A percentile compares a stretch with the other conserved stretches of the same genome.
Evolutionary conservation across 1,140 invertebrate species (phyloP).

Genomic region (Triops cancriformis): DNA sequence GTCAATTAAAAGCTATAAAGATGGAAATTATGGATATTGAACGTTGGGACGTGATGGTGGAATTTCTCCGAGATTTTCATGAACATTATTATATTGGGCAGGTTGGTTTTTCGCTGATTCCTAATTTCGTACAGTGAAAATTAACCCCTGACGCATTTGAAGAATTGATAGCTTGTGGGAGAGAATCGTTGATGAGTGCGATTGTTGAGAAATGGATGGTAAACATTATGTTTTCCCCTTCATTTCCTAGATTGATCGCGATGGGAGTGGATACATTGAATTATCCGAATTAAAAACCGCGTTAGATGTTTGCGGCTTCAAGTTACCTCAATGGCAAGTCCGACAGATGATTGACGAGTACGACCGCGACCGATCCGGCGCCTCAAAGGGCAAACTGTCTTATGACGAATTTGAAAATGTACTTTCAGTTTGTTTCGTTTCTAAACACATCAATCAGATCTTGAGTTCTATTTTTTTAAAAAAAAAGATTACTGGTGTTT

Average conservation of each 20-base stretch:
- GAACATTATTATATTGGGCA: conserved; percentile 31
- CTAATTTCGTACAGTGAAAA: not conserved
- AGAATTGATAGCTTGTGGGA: not conserved
- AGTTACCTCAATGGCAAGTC: conserved; percentile 85
- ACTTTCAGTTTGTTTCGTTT: too few relatives aligned
- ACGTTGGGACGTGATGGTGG: conserved; percentile 30
- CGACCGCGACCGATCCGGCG: conserved; percentile 55
- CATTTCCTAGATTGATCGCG: conserved; percentile 73
- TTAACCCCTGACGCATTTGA: too few relatives aligned
- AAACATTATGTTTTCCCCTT: conserved; percentile 24
- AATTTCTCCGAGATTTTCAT: conserved; percentile 31
- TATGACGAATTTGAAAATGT: conserved; percentile 76
- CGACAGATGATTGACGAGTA: conserved; percentile 82
- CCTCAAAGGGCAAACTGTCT: conserved; percentile 61
- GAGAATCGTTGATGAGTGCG: not conserved
- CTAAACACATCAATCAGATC: too few relatives aligned
- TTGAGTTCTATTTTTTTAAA: conserved; percentile 22
- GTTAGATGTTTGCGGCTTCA: conserved; percentile 81
- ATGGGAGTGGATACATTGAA: conserved; percentile 83
- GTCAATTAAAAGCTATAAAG: not conserved
- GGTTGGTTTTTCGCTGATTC: conserved; percentile 23
- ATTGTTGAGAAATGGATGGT: not conserved
- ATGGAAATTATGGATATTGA: conserved; percentile 31
- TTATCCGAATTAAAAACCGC: conserved; percentile 79
- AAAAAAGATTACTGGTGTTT: not conserved